Base-by-base conservation (phyloP, 2,888 invertebrate species). In the Cataglyphis livida region DNA sequence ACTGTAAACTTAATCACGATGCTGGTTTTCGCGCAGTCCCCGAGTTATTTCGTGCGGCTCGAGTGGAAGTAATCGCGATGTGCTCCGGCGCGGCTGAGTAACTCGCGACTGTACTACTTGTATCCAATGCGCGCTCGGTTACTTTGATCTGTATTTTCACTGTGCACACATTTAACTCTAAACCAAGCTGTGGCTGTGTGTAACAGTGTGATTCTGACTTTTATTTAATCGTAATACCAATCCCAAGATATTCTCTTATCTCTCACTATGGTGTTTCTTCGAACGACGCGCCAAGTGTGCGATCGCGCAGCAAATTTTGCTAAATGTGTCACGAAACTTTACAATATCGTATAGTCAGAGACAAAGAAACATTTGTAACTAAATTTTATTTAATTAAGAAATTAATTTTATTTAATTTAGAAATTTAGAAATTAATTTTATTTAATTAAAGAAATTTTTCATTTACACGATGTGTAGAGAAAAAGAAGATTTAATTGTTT, bases 1-100 rank as follows among this genome's bases (percentile, higher is more conserved):
- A 57, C 51, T 76, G 83, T 73, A 73, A 86, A 84, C 86, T 86
- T 82, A 84, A 81, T 88, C 70, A 73, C 35, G 41, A 21, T 25
- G 44, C 59, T 79, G 66, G 88, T 86, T 84, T 82, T 66, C 59
- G 61, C 61, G 62, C 44, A 62, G 70, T 64, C 59, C 44, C 21
- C 57, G 41, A 78, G 70, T 78, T 57, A 70, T 59, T 78, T n/a
- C 57, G 32, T 4, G 18, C 59, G 57, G 21, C 71, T 35, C 59
- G 21, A 78, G 78, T 44, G 71, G 70, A 78, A 78, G 48, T 78
- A 78, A 78, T 78, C 59, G 59, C 78, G 44, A 78, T 44, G 59
- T 35, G 12, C 21, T 62, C 32, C 57, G 57, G 6, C 54, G 57
- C 32, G 78, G 57, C 44, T 59, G 70, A 78, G 44, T 41, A 70